phyloP scores from a whole-genome alignment of 2,888 invertebrate genomes.

The Celastrina argiolus region DNA sequence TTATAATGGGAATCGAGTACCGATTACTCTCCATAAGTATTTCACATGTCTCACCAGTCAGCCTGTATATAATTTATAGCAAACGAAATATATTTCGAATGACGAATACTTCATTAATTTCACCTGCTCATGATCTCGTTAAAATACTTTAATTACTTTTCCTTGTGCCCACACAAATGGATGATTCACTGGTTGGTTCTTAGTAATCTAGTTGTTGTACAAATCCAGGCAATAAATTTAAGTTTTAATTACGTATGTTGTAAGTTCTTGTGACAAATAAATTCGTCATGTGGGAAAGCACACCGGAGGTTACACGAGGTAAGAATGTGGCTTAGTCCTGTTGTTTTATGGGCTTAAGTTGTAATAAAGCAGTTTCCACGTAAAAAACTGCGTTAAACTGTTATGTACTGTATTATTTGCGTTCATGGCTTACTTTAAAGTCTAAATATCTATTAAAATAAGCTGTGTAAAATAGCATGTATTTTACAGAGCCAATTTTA shows the following conservation, averaged over 20 bases:
- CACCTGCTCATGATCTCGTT: not conserved
- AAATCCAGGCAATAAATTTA: slow-evolving; percentile 33
- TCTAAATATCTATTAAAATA: too few relatives aligned
- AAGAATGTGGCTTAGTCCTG: slow-evolving; percentile 9
- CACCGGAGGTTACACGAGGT: not conserved
- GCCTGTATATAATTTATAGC: too few relatives aligned
- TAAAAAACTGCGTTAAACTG: not conserved
- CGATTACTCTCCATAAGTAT: too few relatives aligned
- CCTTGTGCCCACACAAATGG: slow-evolving; percentile 7
- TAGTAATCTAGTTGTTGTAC: slow-evolving; percentile 25
- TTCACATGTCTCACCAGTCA: too few relatives aligned
- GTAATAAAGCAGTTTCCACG: not conserved
- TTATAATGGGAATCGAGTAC: too few relatives aligned
- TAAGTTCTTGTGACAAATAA: slow-evolving; percentile 26
- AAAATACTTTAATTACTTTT: slow-evolving; percentile 3
- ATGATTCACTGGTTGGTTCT: slow-evolving; percentile 21
- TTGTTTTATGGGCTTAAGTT: not conserved
- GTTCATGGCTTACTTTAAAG: too few relatives aligned
- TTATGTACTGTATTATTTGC: not conserved
- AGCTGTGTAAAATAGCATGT: too few relatives aligned
- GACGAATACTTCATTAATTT: not conserved
- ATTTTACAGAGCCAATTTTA: too few relatives aligned
- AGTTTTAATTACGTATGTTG: slow-evolving; percentile 25
- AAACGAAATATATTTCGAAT: not conserved
- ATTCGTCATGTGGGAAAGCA: slow-evolving; percentile 24